Conservation (phyloP, 2,888 invertebrate species). For the Spilarctia lutea region DNA sequence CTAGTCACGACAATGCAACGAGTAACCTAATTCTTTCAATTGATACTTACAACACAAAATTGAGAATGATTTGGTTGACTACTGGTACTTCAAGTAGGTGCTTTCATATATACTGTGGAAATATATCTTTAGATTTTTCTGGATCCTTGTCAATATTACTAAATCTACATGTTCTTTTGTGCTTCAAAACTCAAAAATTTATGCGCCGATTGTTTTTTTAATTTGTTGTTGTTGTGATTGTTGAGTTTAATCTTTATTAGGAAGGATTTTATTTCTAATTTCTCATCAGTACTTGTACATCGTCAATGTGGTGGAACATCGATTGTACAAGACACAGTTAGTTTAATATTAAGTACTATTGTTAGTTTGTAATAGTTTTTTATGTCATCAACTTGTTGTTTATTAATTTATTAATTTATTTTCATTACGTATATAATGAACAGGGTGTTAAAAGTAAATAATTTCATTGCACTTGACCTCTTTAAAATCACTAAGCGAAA, state of each 20-base stretch:
- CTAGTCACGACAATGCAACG: slow-evolving; percentile 7
- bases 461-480: background rate
- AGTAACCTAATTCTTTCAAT: slow-evolving; percentile 26
- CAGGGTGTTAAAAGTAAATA: background rate
- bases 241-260: too few species aligned
- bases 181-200: too few species aligned
- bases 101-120: background rate
- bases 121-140: background rate
- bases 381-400: background rate
- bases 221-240: too few species aligned
- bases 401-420: background rate
- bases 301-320: too few species aligned
- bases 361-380: background rate
- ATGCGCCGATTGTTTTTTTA: too few species aligned
- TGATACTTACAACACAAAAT: slow-evolving; percentile 24
- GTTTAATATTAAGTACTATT: background rate
- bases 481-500: background rate
- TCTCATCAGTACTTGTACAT: too few species aligned
- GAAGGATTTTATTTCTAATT: too few species aligned
- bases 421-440: background rate
- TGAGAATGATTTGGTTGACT: slow-evolving; percentile 20
- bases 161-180: background rate
- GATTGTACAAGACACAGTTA: too few species aligned
- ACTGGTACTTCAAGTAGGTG: slow-evolving; percentile 8
- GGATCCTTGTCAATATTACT: background rate